These are phyloP conservation scores for Sebastes dallii DNA, from an alignment of 2,797 vertebrate species.

Conservation along the genomic window DNA sequence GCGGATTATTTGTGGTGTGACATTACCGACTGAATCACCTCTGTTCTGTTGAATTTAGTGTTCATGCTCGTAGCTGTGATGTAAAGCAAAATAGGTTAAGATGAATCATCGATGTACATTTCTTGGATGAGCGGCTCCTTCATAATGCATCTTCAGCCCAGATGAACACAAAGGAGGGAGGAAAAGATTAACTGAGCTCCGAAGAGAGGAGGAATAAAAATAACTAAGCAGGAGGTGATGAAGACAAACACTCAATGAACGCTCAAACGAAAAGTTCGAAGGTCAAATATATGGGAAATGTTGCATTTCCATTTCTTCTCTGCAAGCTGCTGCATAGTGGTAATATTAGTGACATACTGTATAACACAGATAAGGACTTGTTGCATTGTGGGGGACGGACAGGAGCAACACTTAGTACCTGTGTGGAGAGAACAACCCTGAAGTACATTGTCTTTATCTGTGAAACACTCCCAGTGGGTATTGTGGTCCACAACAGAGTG, in stretches of 20 bases:
- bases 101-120: conserved; percentile 57
- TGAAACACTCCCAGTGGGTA: conserved; percentile 5
- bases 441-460: neutral
- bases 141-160: conserved; percentile 49
- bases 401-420: neutral
- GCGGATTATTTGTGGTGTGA: conserved; percentile 20
- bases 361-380: neutral
- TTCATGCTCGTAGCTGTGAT: conserved; percentile 19
- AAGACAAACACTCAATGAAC: neutral
- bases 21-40: conserved; percentile 32
- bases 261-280: neutral
- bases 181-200: neutral
- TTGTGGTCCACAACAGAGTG: neutral
- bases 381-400: neutral
- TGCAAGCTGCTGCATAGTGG: neutral
- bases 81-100: conserved; percentile 41
- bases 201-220: conserved; percentile 14
- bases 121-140: conserved; percentile 44
- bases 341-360: neutral
- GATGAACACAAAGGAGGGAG: conserved; percentile 41
- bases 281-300: neutral
- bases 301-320: neutral
- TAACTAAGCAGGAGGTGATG: conserved; percentile 10
- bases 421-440: neutral
- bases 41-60: conserved; percentile 1